A percentile compares a stretch with the other conserved stretches of the same genome.
Evolutionary conservation across 2,888 invertebrate species (phyloP).

Genomic region (Aphodius sticticus): DNA sequence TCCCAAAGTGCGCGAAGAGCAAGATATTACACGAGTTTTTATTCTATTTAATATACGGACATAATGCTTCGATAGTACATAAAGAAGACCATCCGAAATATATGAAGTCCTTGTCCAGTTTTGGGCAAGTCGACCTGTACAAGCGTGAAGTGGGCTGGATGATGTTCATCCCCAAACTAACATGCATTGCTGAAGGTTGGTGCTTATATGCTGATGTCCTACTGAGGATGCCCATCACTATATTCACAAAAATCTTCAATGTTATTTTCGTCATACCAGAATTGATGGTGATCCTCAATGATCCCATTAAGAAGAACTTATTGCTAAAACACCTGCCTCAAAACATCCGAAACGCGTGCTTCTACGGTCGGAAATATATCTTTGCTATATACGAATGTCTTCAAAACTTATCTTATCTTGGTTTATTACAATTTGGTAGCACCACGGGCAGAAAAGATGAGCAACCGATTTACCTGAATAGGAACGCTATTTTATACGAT

Average conservation of each 20-base stretch:
- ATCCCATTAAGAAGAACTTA: slow-evolving; percentile 73
- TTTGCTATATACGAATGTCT: slow-evolving; percentile 66
- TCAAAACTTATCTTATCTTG: slow-evolving; percentile 69
- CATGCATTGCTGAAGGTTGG: slow-evolving; percentile 72
- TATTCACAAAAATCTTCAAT: slow-evolving; percentile 74
- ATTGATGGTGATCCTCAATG: slow-evolving; percentile 65
- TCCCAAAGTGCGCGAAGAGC: slow-evolving; percentile 74
- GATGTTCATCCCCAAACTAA: slow-evolving; percentile 71
- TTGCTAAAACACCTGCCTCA: slow-evolving; percentile 69
- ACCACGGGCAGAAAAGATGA: slow-evolving; percentile 71
- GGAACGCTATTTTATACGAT: slow-evolving; percentile 61
- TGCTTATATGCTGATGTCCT: slow-evolving; percentile 73
- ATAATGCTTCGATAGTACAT: slow-evolving; percentile 58
- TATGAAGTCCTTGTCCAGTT: slow-evolving; percentile 19
- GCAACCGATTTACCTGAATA: slow-evolving; percentile 75
- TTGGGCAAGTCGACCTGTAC: slow-evolving; percentile 37
- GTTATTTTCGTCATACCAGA: slow-evolving; percentile 66
- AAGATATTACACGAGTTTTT: slow-evolving; percentile 73
- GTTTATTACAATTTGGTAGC: slow-evolving; percentile 74
- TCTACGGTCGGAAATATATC: slow-evolving; percentile 67
- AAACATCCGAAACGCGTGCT: slow-evolving; percentile 62
- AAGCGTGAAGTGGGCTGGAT: slow-evolving; percentile 63
- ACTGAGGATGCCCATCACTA: slow-evolving; percentile 72
- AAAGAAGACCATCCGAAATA: slow-evolving; percentile 30
- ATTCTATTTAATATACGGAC: slow-evolving; percentile 72